phyloP scores from a whole-genome alignment of 1,140 invertebrate genomes.

The Ditylenchus dipsaci region DNA sequence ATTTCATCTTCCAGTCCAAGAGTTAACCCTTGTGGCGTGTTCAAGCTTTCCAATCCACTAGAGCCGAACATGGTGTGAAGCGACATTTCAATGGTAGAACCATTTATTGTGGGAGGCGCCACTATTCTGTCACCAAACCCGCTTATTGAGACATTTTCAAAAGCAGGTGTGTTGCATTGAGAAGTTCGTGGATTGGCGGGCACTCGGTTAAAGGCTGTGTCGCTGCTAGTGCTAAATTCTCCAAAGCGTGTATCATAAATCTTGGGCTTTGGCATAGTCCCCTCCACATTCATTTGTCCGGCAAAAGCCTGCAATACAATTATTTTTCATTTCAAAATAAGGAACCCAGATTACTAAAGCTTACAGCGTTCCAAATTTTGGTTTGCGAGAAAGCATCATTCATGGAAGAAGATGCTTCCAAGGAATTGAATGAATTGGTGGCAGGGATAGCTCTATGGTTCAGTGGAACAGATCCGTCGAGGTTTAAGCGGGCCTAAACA shows the following conservation, averaged over 20 bases:
- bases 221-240: background rate
- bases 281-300: background rate
- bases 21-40: slow-evolving; percentile 28
- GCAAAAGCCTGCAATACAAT: background rate
- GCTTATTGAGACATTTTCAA: slow-evolving; percentile 9
- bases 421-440: slow-evolving; percentile 1
- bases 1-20: slow-evolving; percentile 29
- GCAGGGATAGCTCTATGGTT: slow-evolving; percentile 7
- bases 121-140: background rate
- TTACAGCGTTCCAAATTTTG: slow-evolving; percentile 26
- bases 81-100: slow-evolving; percentile 16
- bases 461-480: background rate
- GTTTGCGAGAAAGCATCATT: slow-evolving; percentile 16
- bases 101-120: background rate
- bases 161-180: slow-evolving; percentile 25
- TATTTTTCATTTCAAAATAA: no score
- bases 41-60: slow-evolving; percentile 19
- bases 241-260: no score
- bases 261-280: background rate
- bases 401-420: slow-evolving; percentile 7
- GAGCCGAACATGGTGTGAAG: slow-evolving; percentile 16
- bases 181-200: slow-evolving; percentile 23
- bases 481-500: slow-evolving; percentile 18
- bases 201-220: background rate
- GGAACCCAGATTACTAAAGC: background rate